Evolutionary conservation across 2,888 invertebrate genomes (phyloP).

Genomic region (Herminia tarsipennalis): DNA sequence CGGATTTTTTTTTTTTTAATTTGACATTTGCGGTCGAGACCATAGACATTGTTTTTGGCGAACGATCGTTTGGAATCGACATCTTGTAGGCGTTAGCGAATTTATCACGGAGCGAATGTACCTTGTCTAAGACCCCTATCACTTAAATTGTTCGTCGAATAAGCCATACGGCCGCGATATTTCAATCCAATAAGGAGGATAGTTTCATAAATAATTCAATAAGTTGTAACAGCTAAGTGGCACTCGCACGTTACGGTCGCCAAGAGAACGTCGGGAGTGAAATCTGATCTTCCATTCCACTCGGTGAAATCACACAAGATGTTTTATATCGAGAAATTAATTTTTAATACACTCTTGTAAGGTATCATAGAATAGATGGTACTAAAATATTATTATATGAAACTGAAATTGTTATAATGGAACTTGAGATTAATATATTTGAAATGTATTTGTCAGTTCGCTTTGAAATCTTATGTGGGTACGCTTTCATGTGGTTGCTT

Average conservation of each 20-base stretch:
- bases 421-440: background rate
- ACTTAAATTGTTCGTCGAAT: slow-evolving; percentile 58
- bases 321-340: slow-evolving; percentile 73
- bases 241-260: slow-evolving; percentile 75
- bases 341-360: slow-evolving; percentile 62
- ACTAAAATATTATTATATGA: slow-evolving; percentile 16
- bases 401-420: slow-evolving; percentile 11
- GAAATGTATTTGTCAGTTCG: background rate
- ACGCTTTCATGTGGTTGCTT: slow-evolving; percentile 8
- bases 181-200: slow-evolving; percentile 81
- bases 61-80: too few species aligned
- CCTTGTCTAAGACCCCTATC: too few species aligned
- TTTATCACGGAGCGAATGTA: too few species aligned
- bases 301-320: slow-evolving; percentile 65
- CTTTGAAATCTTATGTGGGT: background rate
- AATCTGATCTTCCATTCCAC: slow-evolving; percentile 58
- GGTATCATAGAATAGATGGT: slow-evolving; percentile 42
- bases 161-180: slow-evolving; percentile 62
- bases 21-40: too few species aligned
- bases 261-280: slow-evolving; percentile 57
- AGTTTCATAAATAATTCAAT: slow-evolving; percentile 83
- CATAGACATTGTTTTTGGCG: too few species aligned
- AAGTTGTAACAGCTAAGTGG: slow-evolving; percentile 83
- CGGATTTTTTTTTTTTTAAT: too few species aligned
- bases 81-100: too few species aligned